Evolutionary conservation across 2,797 vertebrate genomes (phyloP), one percentile per base, ranked within the genome.

Genomic region (Hypotaenidia okinawae): DNA sequence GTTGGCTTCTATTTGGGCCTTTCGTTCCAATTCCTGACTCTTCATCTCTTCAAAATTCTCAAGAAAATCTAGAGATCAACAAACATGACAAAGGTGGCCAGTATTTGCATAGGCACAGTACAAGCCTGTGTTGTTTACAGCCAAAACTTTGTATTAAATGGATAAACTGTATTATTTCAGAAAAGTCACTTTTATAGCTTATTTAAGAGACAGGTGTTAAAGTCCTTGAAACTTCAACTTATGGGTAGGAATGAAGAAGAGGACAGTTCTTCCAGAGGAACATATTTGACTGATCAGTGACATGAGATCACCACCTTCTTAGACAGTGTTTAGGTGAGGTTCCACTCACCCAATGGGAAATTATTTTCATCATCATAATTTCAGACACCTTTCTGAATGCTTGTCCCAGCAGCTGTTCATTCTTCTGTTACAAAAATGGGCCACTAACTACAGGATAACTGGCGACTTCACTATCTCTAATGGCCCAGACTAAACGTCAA

Each of bases 21-120:
- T 98, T 89, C 97, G 96, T 76, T 99, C 97, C 86, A 98, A 49
- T 96, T 99, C 98, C 87, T 98, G 98, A 86, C 95, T 95, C 92
- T 97, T 98, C 25, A 87, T 89, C 15, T 98, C 98, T 80, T 99
- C 98, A 96, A 98, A 99, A 1, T 98, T 97, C 61, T 98, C 98
- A 93, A 99, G 92, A 97, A 99, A 99, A 79, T 84, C 99, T 99
- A 93, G 13, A 82, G 5, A 94, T 88, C 39, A 80, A 95, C 55
- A 96, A 96, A 96, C 52, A 94, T 6, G 12, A 93, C 41, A 94
- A 85, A 64, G 70, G 39, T 68, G 6, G 14, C 22, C 85, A 59
- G 17, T 91, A 32, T 28, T 89, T 84, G 52, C 18, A 68, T 6
- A 55, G 37, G 16, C 77, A 66, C 15, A 80, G 23, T 47, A 82